phyloP scores from a whole-genome alignment of 2,113 vertebrate species.

The Tyto alba region DNA sequence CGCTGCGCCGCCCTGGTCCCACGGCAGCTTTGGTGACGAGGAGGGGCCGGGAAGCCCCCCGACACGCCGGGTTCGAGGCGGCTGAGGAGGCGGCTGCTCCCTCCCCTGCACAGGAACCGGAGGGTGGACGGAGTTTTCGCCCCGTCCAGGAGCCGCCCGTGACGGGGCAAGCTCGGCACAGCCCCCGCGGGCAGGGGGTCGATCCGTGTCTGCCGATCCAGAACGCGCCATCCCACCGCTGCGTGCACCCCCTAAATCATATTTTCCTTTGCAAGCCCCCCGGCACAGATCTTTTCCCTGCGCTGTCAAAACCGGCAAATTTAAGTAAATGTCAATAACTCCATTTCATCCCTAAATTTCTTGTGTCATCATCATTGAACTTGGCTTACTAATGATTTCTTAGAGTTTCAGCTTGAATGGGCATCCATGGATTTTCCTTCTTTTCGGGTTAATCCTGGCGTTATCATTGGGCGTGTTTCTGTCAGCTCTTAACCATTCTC shows the following conservation, averaged over 20 bases:
- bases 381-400: constrained; percentile 71
- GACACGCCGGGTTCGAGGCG: not conserved
- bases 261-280: not conserved
- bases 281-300: not conserved
- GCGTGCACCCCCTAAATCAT: not conserved
- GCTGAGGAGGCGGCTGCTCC: not conserved
- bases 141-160: not conserved
- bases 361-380: constrained; percentile 65
- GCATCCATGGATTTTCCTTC: constrained; percentile 78
- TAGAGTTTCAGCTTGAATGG: constrained; percentile 65
- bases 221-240: fast-evolving
- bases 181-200: not conserved
- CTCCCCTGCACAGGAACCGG: not conserved
- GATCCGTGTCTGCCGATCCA: not conserved
- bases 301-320: constrained; percentile 35
- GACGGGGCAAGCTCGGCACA: not conserved
- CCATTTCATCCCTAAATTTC: constrained; percentile 41
- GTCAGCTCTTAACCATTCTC: constrained; percentile 34
- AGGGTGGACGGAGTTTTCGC: not conserved
- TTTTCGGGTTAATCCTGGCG: constrained; percentile 68
- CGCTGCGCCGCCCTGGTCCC: fast-evolving
- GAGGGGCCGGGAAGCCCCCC: not conserved
- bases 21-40: not conserved
- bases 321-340: constrained; percentile 68
- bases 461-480: constrained; percentile 31